Conservation (phyloP, 92 coral and sea anemone genomes). For the Epizoanthus fatuus region DNA sequence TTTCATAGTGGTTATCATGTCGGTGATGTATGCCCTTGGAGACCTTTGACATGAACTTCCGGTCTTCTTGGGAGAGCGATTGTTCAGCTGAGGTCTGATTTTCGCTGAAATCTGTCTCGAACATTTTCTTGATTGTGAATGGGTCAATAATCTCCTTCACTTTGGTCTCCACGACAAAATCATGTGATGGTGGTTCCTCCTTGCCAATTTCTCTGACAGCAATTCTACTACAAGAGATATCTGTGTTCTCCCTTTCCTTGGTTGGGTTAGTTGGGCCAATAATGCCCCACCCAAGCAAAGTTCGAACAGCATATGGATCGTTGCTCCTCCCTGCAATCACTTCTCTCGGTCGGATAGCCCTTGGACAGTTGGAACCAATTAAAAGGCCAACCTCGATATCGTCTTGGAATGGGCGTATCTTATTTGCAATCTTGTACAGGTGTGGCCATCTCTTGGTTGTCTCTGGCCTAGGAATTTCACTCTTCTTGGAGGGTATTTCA, state of each 20-base stretch:
- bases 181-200: conserved; percentile 43
- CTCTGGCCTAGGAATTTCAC: conserved; percentile 63
- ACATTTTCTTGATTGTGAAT: conserved; percentile 68
- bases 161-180: conserved; percentile 56
- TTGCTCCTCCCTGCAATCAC: conserved; percentile 57
- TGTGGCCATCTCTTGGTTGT: conserved; percentile 15
- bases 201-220: conserved; percentile 54
- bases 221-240: conserved; percentile 59
- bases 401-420: conserved; percentile 36
- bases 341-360: conserved; percentile 35
- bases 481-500: conserved; percentile 49
- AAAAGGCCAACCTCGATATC: conserved; percentile 35
- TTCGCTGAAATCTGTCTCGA: conserved; percentile 69
- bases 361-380: conserved; percentile 48
- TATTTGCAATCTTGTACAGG: neutral
- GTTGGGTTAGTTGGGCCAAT: conserved; percentile 44
- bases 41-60: conserved; percentile 51
- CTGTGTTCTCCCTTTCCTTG: conserved; percentile 22
- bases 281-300: conserved; percentile 52
- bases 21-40: conserved; percentile 33
- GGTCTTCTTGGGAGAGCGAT: conserved; percentile 61
- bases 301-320: conserved; percentile 61
- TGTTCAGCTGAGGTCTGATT: conserved; percentile 42
- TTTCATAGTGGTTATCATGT: conserved; percentile 51
- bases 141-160: conserved; percentile 67